Base-by-base conservation (phyloP, 30 jellyfish, hydroid and myxozoan genomes). In the Aurelia coerulea region DNA sequence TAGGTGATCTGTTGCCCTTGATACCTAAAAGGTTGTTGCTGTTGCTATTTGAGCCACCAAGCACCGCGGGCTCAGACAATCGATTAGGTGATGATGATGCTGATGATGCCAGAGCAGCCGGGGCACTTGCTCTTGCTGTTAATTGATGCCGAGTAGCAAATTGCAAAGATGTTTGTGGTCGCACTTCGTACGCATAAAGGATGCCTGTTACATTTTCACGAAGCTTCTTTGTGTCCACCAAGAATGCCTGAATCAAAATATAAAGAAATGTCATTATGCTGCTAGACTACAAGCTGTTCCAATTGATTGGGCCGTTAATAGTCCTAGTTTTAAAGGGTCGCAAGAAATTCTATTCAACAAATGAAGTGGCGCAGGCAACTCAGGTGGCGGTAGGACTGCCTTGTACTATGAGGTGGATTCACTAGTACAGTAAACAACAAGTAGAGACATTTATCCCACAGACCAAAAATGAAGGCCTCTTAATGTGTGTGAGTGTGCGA, bases 111-210 rank as follows among this genome's bases (percentile, higher is more conserved):
- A 72, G 12, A 13, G 46, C 42, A 50, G 85, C 82, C 3, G 95
- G 68, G 23, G 90, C 60, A 35, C 76, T 58, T 4, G 90, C 54
- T 13, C 86, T 31, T 34, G 35, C 79, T 13, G 59, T 33, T 17
- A 68, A 13, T 7, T 54, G 75, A 50, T 74, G 70, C 56, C 74
- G 62, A 5, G 17, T 3, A 7, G 82, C 77, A 2, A 68, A 18
- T 17, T 49, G 63, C 41, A 72, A 64, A 33, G 10, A 7, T 6
- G 84, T 70, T 49, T 66, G 90, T 51, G 34, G 72, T 13, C 50
- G 54, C 42, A 92, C 95, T 79, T 94, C 97, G 62, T 88, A 94
- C 12, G 97, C 97, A 63, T 76, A 74, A 32, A 94, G 70, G 58
- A 60, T 78, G 2, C 96, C 98, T 15, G 83, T 79, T 12, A 79